Evolutionary conservation across 2,888 invertebrate species (phyloP), one percentile per base, ranked within the genome.

Genomic region (Calephelis perditalis): DNA sequence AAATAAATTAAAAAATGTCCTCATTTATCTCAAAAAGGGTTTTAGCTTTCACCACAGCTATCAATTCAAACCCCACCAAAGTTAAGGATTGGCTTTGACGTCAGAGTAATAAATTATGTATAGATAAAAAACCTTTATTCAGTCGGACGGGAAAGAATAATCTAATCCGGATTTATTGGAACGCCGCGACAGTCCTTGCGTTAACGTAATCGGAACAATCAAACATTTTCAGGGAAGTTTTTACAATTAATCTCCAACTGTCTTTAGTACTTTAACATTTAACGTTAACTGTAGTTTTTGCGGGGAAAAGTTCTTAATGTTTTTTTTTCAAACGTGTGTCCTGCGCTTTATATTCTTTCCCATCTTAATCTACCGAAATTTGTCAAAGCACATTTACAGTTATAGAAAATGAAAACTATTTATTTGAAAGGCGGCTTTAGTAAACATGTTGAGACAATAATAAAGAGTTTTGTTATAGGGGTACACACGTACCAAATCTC

Each of bases 81-180:
- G 60, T 63, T 60, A 60, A 63, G 63, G 63, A 60, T 57, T 63
- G 65, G 62, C 63, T 63, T 62, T 65, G 64, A 65, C 60, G 58
- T 65, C 67, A 52, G 26, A 52, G 35, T 52, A 69, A 76, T 79
- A 80, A 79, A 79, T 80, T 76, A 75, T 70, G 68, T 66, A 65
- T 69, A 72, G 74, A 75, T 75, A 75, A 73, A 71, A 64, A 75
- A 75, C 70, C 52, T 52, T 78, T 79, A 63, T 62, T 71, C 71
- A 70, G 63, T 59, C 57, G 61, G 62, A 64, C 67, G 68, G 72
- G 73, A 75, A 77, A 73, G 76, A 79, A 79, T 77, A 73, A 71
- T 76, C 68, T 82, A 82, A 84, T 82, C 80, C 78, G 74, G 79
- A 82, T 81, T 84, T 81, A 80, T 79, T 70, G 73, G 15, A 52